These are phyloP conservation scores for Macrotrachela quadricornifera DNA, from an alignment of 1,140 invertebrate genomes.

Conservation along the genomic window DNA sequence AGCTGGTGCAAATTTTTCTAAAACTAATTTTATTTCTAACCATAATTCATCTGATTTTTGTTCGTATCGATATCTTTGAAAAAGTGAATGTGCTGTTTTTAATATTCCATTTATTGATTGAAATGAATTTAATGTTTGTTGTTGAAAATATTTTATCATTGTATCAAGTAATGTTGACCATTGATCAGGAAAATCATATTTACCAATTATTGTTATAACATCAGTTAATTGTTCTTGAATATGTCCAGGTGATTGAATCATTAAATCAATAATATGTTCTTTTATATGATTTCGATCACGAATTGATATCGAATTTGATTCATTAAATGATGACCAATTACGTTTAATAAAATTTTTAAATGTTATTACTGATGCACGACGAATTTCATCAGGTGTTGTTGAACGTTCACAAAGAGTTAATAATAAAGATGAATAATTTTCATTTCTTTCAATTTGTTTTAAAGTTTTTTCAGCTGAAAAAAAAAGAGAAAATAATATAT, in stretches of 20 bases:
- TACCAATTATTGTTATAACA: slow-evolving; percentile 78
- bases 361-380: slow-evolving; percentile 63
- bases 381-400: slow-evolving; percentile 48
- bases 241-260: slow-evolving; percentile 66
- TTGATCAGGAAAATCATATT: slow-evolving; percentile 73
- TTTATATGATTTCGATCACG: slow-evolving; percentile 59
- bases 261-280: slow-evolving; percentile 62
- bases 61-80: slow-evolving; percentile 81
- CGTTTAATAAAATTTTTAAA: slow-evolving; percentile 91
- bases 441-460: slow-evolving; percentile 63
- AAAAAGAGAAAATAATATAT: neutral
- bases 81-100: slow-evolving; percentile 77
- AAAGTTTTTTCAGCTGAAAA: slow-evolving; percentile 63
- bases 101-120: slow-evolving; percentile 81
- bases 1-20: slow-evolving; percentile 73
- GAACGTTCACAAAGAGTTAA: slow-evolving; percentile 55
- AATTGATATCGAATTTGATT: slow-evolving; percentile 50
- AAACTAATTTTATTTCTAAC: slow-evolving; percentile 85
- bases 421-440: slow-evolving; percentile 67
- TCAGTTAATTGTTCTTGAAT: slow-evolving; percentile 85
- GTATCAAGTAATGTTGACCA: slow-evolving; percentile 70
- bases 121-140: slow-evolving; percentile 51
- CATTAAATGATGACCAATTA: slow-evolving; percentile 63
- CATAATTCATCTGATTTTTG: slow-evolving; percentile 80
- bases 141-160: slow-evolving; percentile 68